These are phyloP conservation scores for Rynchops niger DNA, from an alignment of 2,113 vertebrate species.

Conservation along the genomic window DNA sequence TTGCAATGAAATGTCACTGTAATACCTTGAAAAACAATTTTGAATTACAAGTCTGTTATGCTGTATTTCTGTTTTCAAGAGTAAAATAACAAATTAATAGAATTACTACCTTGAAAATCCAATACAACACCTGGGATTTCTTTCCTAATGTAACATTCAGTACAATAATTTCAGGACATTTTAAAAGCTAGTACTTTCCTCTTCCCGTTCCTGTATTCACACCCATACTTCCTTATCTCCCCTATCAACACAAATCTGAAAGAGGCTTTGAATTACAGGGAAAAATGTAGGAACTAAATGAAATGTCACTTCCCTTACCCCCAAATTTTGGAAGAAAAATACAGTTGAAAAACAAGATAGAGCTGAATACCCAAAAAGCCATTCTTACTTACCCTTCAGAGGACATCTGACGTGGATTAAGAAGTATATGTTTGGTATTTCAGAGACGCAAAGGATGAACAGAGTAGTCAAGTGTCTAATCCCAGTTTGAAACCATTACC, in stretches of 20 bases:
- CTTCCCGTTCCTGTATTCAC: not conserved
- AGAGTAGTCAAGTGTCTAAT: not conserved
- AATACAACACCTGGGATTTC: not conserved
- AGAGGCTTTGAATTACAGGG: not conserved
- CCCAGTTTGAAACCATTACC: too few relatives aligned
- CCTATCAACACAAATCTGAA: not conserved
- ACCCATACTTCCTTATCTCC: not conserved
- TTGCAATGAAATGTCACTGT: not conserved
- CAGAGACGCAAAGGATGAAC: not conserved
- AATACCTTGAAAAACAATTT: not conserved
- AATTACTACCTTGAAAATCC: not conserved
- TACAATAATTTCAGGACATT: not conserved
- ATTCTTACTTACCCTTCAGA: not conserved
- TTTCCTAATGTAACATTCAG: not conserved
- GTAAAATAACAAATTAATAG: not conserved
- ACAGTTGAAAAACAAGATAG: not conserved
- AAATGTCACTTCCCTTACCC: not conserved
- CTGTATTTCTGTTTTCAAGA: not conserved
- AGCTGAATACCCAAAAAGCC: not conserved
- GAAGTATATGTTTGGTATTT: not conserved
- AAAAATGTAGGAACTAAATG: not conserved
- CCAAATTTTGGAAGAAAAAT: not conserved
- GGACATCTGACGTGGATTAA: not conserved
- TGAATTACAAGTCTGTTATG: not conserved
- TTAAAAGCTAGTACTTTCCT: not conserved